Percentiles rank a stretch among this genome's conserved stretches.
Conservation (phyloP, 2,888 invertebrate genomes). For the Cistogaster globosa region DNA sequence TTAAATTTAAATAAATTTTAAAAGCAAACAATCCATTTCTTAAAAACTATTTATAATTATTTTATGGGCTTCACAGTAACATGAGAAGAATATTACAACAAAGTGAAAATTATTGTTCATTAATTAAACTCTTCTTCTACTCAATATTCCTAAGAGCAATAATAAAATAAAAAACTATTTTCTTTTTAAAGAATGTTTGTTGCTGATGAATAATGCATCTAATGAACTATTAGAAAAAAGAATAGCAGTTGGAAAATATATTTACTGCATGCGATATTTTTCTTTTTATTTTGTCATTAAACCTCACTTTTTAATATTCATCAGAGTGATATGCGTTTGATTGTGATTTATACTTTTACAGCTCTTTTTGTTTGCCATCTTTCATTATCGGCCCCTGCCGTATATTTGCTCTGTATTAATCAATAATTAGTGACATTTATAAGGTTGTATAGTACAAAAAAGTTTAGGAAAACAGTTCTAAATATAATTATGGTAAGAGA, state of each 20-base stretch:
- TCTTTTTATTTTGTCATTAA: conserved; percentile 32
- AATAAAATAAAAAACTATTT: conserved; percentile 32
- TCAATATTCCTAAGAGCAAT: conserved; percentile 24
- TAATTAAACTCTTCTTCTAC: conserved; percentile 35
- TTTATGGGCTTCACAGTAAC: neutral
- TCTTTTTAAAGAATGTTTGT: conserved; percentile 5
- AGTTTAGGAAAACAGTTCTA: neutral
- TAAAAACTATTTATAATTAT: neutral
- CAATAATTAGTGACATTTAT: conserved; percentile 41
- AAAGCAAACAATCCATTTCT: neutral
- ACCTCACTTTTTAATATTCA: conserved; percentile 27
- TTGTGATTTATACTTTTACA: neutral
- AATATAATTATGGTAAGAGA: neutral
- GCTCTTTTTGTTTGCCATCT: neutral
- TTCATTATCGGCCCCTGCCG: neutral
- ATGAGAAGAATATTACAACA: neutral
- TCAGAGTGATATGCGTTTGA: conserved; percentile 2
- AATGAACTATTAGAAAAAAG: conserved; percentile 13
- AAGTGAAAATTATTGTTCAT: conserved; percentile 16
- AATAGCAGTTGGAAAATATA: conserved; percentile 33
- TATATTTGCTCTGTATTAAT: conserved; percentile 18
- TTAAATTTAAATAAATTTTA: too few relatives aligned
- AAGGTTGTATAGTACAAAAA: neutral
- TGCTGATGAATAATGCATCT: conserved; percentile 56
- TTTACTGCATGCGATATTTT: neutral